Conservation (phyloP, 2,113 vertebrate genomes). For the Tenebrosternarchus preto region DNA sequence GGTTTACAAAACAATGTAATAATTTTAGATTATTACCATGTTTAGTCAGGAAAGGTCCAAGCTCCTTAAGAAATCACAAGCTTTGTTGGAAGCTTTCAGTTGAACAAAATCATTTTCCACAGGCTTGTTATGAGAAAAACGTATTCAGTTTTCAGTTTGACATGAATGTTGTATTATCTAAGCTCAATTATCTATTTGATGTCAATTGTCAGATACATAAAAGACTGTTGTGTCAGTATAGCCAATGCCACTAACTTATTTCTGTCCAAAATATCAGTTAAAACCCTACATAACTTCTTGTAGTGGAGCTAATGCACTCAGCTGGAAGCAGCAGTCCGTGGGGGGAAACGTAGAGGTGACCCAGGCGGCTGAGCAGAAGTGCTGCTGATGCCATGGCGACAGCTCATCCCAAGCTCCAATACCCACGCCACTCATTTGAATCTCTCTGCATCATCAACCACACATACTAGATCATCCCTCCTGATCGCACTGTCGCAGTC, state of each 20-base stretch:
- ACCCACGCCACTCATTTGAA: conserved; percentile 42
- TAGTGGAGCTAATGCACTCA: background rate
- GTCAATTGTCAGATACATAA: background rate
- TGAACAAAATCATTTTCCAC: conserved; percentile 21
- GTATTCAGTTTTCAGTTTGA: background rate
- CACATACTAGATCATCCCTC: conserved; percentile 43
- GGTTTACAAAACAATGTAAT: too few species aligned
- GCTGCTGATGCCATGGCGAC: conserved; percentile 40
- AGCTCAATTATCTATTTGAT: background rate
- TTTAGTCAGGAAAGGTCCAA: background rate
- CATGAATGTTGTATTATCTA: background rate
- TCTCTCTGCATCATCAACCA: conserved; percentile 35
- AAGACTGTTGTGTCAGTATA: background rate
- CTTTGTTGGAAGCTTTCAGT: background rate
- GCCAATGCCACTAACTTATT: background rate
- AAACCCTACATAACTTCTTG: background rate
- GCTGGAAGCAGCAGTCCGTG: conserved; percentile 26
- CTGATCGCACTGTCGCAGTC: conserved; percentile 8
- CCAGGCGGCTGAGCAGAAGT: conserved; percentile 20
- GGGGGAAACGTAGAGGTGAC: conserved; percentile 44
- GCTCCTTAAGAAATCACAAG: background rate
- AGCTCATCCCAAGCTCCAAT: conserved; percentile 46
- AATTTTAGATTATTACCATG: background rate
- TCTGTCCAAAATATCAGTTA: background rate
- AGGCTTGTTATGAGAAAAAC: background rate